A percentile compares a stretch with the other conserved stretches of the same genome.
Evolutionary conservation across 1,140 invertebrate genomes (phyloP).

Genomic region (Tetragnatha versicolor): DNA sequence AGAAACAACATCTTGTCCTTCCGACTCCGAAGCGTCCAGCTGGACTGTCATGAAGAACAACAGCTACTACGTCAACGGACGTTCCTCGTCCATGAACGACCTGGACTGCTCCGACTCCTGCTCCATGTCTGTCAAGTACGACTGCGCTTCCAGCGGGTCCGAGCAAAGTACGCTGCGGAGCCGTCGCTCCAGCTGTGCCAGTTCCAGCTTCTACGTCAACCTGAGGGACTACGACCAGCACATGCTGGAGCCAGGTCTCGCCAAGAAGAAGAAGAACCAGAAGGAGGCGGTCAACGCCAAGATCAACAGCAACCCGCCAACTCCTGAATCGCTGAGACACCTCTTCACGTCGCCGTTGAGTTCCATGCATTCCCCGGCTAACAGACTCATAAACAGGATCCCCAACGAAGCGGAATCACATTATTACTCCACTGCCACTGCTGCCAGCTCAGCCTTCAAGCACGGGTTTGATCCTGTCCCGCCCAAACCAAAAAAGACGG

Average conservation of each 20-base stretch:
- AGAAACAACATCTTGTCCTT: conserved; percentile 46
- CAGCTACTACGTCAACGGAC: conserved; percentile 38
- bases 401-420: conserved; percentile 32
- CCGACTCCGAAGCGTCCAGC: conserved; percentile 38
- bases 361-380: conserved; percentile 16
- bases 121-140: conserved; percentile 37
- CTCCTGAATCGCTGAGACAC: conserved; percentile 45
- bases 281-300: not conserved
- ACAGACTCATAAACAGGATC: conserved; percentile 8
- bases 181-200: conserved; percentile 22
- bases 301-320: conserved; percentile 35
- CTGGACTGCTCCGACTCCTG: conserved; percentile 40
- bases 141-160: conserved; percentile 40
- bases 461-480: conserved; percentile 35
- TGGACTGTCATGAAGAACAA: conserved; percentile 51
- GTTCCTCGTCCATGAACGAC: conserved; percentile 41
- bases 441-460: conserved; percentile 41
- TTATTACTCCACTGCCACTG: conserved; percentile 42
- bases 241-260: conserved; percentile 35
- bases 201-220: conserved; percentile 47
- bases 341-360: conserved; percentile 34
- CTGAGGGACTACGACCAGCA: conserved; percentile 40
- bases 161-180: conserved; percentile 44
- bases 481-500: conserved; percentile 31
- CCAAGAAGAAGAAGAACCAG: not conserved